phyloP scores from a whole-genome alignment of 2,113 vertebrate species.

The Trachemys scripta region DNA sequence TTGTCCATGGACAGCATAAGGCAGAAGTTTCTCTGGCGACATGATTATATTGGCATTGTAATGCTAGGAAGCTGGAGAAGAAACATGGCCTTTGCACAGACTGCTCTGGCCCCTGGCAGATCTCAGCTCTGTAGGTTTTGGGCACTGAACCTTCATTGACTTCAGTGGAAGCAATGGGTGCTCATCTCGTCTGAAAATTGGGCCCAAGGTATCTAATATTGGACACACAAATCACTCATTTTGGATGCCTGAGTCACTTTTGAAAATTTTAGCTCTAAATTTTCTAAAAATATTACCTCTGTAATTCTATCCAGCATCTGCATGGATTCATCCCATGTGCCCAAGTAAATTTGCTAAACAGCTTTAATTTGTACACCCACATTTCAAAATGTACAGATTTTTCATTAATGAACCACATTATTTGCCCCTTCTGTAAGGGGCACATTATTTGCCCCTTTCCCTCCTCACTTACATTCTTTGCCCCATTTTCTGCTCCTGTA shows the following conservation, averaged over 20 bases:
- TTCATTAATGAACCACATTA: background rate
- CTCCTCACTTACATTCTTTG: background rate
- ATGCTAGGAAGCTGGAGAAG: background rate
- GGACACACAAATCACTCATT: background rate
- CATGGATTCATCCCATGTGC: background rate
- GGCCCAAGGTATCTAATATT: background rate
- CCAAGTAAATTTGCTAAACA: background rate
- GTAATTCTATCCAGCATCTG: background rate
- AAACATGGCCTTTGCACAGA: background rate
- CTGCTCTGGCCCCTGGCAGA: background rate
- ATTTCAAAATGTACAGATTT: background rate
- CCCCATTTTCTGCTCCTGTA: background rate
- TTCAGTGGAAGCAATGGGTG: background rate
- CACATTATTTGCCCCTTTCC: background rate
- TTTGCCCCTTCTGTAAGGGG: background rate
- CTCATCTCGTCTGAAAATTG: background rate
- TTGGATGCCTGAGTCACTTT: background rate
- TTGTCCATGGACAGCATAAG: background rate
- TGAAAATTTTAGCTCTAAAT: background rate
- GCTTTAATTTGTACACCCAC: background rate
- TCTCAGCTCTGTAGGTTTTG: background rate
- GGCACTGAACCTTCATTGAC: background rate
- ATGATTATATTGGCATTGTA: background rate
- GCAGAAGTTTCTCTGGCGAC: background rate
- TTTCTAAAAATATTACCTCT: background rate